Evolutionary conservation across 2,888 invertebrate species (phyloP).

Genomic region (Phaonia tiefii): DNA sequence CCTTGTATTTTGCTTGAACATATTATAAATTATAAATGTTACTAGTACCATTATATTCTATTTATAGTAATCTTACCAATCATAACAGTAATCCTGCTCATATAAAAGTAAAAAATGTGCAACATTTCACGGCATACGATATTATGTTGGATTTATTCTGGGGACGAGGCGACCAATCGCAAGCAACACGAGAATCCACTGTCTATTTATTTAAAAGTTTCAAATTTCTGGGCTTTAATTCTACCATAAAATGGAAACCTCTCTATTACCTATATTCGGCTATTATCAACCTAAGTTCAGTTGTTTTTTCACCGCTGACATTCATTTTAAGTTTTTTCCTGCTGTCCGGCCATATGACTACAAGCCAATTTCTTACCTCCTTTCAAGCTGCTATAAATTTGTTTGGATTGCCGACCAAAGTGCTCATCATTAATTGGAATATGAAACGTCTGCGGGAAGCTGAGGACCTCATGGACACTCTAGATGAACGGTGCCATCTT

Average conservation of each 20-base stretch:
- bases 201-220: conserved; percentile 60
- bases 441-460: conserved; percentile 56
- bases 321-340: conserved; percentile 66
- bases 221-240: conserved; percentile 64
- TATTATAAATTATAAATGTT: too few relatives aligned
- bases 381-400: conserved; percentile 69
- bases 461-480: conserved; percentile 62
- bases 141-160: conserved; percentile 38
- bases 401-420: conserved; percentile 63
- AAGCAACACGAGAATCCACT: conserved; percentile 46
- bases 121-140: not conserved
- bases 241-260: conserved; percentile 49
- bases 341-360: too few relatives aligned
- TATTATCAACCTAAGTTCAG: too few relatives aligned
- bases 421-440: conserved; percentile 58
- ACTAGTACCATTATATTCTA: too few relatives aligned
- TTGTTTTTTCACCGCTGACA: conserved; percentile 65
- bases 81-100: too few relatives aligned
- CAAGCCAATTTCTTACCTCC: conserved; percentile 60
- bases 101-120: not conserved
- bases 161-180: not conserved
- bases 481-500: conserved; percentile 68
- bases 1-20: too few relatives aligned
- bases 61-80: not conserved
- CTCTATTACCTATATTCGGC: conserved; percentile 54